These are phyloP conservation scores for Uromys caudimaculatus DNA, from an alignment of 2,797 vertebrate genomes.

Conservation along the genomic window DNA sequence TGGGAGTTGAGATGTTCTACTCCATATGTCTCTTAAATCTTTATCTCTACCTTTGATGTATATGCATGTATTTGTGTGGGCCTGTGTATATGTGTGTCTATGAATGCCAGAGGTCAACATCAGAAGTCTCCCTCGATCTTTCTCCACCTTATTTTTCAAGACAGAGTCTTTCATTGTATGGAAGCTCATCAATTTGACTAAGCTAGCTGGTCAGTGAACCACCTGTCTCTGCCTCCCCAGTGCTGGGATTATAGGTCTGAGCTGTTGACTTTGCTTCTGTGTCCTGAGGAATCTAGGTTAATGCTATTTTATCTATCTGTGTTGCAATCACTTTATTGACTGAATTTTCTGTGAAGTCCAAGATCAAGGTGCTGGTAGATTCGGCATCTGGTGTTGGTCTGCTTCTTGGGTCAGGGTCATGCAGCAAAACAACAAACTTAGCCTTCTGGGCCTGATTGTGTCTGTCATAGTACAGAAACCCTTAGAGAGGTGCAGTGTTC, in stretches of 20 bases:
- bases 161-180: not conserved
- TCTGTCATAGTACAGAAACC: conserved; percentile 1
- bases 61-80: not conserved
- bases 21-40: not conserved
- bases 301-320: not conserved
- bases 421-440: not conserved
- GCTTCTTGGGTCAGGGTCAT: not conserved
- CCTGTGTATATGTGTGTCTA: not conserved
- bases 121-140: not conserved
- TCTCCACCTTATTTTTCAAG: not conserved
- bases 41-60: not conserved
- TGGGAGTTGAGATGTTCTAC: not conserved
- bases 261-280: not conserved
- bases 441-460: not conserved
- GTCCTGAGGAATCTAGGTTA: not conserved
- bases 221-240: not conserved
- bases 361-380: not conserved
- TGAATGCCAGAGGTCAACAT: not conserved
- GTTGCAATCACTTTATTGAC: not conserved
- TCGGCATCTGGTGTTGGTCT: not conserved
- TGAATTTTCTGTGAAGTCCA: not conserved
- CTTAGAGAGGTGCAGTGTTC: not conserved
- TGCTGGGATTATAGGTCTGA: not conserved
- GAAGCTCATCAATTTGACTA: not conserved
- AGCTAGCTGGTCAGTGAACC: not conserved